Conservation (phyloP, 1,140 invertebrate species). For the Atta cephalotes region DNA sequence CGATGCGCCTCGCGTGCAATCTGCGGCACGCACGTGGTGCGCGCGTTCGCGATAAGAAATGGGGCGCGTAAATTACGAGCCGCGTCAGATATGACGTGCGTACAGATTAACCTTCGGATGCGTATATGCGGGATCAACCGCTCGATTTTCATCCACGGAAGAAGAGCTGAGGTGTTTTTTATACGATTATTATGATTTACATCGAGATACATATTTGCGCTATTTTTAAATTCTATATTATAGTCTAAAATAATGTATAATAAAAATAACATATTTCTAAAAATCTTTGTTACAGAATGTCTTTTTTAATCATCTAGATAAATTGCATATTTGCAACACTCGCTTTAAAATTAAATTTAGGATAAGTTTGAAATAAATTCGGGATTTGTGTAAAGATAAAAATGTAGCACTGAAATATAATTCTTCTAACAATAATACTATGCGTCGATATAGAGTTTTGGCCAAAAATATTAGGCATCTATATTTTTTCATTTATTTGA, state of each 20-base stretch:
- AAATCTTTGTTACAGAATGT: background rate
- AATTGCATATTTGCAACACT: too few species aligned
- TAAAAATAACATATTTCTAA: background rate
- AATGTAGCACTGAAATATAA: too few species aligned
- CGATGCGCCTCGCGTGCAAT: conserved; percentile 28
- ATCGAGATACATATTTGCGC: background rate
- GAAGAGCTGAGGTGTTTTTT: background rate
- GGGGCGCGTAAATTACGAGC: conserved; percentile 41
- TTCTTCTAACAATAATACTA: too few species aligned
- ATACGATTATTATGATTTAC: background rate
- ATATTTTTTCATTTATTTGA: too few species aligned
- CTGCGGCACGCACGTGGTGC: conserved; percentile 29
- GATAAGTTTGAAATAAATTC: too few species aligned
- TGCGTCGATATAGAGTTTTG: too few species aligned
- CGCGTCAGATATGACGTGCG: conserved; percentile 2
- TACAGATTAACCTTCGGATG: conserved; percentile 23
- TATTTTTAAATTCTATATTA: background rate
- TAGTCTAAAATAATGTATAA: background rate
- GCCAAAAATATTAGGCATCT: too few species aligned
- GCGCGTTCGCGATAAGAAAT: conserved; percentile 44
- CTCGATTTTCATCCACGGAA: conserved; percentile 6
- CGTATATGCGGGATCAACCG: background rate
- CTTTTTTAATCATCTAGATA: too few species aligned
- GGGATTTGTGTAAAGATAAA: too few species aligned
- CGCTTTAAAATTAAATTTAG: too few species aligned